Base-by-base conservation (phyloP, 1,140 invertebrate species). In the Ips nitidus region DNA sequence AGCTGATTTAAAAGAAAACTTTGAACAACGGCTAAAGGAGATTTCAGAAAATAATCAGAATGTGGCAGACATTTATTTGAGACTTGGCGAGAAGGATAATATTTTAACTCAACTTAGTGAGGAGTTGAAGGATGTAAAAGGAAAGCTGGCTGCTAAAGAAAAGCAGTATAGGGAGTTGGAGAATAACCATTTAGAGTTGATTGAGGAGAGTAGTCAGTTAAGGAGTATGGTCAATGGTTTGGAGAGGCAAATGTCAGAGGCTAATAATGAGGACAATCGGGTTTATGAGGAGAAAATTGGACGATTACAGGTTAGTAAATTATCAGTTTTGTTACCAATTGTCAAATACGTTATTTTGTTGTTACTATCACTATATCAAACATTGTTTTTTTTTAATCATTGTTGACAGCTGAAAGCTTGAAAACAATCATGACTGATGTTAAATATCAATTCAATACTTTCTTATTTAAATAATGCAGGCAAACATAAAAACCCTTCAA, bases 281-380 rank as follows among this genome's bases (percentile, higher is more conserved):
- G 74, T 79, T 36, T 79, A 83, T 78, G 82, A 83, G 68, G 81
- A 83, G 78, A 83, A 82, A 70, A 71, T 82, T 50, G 71, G 5
- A 40, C 43, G 61, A 1, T 62, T 65, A 45, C 52, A 65, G 37
- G 61, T 63, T 22, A 52, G 52, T 37, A 63, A 40, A 7, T 40
- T 41, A 2, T 39, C 4, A 8, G 5, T 6, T 1, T 2, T 41
- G 7, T 41, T 7, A 41, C 7, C 57, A 7, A 8, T n/a, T 62
- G 5, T 62, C 22, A 50, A 43, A 36, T 6, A 22, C 22, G 22
- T 22, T 22, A 22, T 22, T 22, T 22, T 22, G 22, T 22, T 22
- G 22, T 22, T 22, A 22, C 22, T 22, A 22, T 22, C 0, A 22
- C 22, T 22, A 22, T 22, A 22, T 22, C 22, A 22, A 22, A 22